Percentiles rank a stretch among this genome's conserved stretches.
Conservation (phyloP, 2,888 invertebrate species). For the Encarsia formosa region DNA sequence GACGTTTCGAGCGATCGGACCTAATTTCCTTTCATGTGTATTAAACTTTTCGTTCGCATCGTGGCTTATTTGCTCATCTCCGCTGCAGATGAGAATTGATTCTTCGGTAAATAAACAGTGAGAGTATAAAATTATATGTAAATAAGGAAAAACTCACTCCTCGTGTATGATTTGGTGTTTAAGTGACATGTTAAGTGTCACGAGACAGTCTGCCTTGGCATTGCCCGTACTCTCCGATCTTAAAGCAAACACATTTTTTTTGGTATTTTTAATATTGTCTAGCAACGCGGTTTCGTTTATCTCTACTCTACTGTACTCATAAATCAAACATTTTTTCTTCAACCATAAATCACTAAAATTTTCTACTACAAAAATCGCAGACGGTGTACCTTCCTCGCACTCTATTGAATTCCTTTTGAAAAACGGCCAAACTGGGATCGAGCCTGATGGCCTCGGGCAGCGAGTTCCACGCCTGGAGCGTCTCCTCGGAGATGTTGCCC, state of each 20-base stretch:
- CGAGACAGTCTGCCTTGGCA: constrained; percentile 31
- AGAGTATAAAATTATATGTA: background rate
- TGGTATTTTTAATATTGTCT: no score
- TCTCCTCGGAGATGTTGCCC: constrained; percentile 42
- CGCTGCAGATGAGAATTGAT: background rate
- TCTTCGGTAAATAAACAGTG: background rate
- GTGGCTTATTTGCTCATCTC: constrained; percentile 21
- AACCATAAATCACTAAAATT: background rate
- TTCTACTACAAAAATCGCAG: no score
- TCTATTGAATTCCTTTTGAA: constrained; percentile 57
- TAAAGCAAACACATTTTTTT: no score
- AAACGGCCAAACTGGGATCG: constrained; percentile 63
- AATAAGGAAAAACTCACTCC: constrained; percentile 27
- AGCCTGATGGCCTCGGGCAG: constrained; percentile 64
- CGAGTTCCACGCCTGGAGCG: constrained; percentile 62
- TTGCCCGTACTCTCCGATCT: no score
- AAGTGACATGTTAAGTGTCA: constrained; percentile 40
- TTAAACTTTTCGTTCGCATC: constrained; percentile 16
- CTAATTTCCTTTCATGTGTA: constrained; percentile 18
- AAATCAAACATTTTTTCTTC: no score
- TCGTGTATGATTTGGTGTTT: constrained; percentile 12
- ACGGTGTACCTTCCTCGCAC: constrained; percentile 8
- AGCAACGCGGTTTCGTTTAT: no score
- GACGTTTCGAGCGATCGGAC: constrained; percentile 40
- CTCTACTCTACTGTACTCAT: no score